Evolutionary conservation across 2,797 vertebrate species (phyloP).

Genomic region (Lutjanus campechanus): DNA sequence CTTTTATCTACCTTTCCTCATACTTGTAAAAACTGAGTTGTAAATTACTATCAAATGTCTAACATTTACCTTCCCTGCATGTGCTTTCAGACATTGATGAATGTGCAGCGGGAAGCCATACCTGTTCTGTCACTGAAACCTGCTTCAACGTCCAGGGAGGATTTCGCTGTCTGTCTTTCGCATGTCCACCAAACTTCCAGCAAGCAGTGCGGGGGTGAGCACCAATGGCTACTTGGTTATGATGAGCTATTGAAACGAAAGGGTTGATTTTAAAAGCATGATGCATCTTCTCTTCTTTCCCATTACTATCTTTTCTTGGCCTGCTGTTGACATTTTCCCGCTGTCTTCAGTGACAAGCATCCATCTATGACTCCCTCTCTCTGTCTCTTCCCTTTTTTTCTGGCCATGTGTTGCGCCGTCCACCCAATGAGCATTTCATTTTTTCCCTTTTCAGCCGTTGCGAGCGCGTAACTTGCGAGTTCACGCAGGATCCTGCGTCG

Average conservation of each 20-base stretch:
- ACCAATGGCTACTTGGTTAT: background rate
- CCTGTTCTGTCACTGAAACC: constrained; percentile 88
- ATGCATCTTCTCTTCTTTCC: background rate
- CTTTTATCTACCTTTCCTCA: background rate
- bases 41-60: background rate
- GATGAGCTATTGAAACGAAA: constrained; percentile 5
- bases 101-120: constrained; percentile 90
- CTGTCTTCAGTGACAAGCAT: background rate
- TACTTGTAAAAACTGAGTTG: background rate
- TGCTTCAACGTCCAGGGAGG: constrained; percentile 94
- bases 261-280: background rate
- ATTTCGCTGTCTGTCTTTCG: constrained; percentile 90
- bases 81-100: constrained; percentile 90
- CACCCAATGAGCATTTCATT: constrained; percentile 49
- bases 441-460: constrained; percentile 91
- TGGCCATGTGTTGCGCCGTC: background rate
- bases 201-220: constrained; percentile 89
- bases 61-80: background rate
- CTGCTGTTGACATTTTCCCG: background rate
- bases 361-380: background rate
- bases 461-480: constrained; percentile 93
- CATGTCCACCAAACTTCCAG: constrained; percentile 90
- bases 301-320: background rate
- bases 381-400: background rate
- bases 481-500: constrained; percentile 80